A percentile compares a stretch with the other conserved stretches of the same genome.
Conservation (phyloP, 2,888 invertebrate genomes). For the Sepioteuthis lessoniana region DNA sequence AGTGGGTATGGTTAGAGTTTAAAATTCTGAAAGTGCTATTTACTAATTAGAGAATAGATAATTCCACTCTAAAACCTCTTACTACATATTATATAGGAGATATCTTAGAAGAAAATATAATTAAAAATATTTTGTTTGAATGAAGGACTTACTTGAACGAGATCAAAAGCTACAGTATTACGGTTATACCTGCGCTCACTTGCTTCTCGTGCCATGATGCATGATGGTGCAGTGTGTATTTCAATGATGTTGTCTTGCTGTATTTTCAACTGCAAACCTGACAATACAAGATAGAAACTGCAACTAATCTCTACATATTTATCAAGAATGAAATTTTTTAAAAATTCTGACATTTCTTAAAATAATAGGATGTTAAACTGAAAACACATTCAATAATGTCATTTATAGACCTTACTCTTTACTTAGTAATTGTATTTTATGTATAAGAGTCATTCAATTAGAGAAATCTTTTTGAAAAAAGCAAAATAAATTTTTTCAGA, state of each 20-base stretch:
- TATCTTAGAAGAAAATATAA: background rate
- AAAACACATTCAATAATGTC: too few species aligned
- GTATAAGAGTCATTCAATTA: too few species aligned
- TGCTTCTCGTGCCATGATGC: constrained; percentile 64
- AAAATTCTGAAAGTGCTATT: too few species aligned
- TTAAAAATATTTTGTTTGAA: background rate
- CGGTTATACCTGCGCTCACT: constrained; percentile 58
- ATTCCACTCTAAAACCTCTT: too few species aligned
- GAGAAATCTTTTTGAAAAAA: too few species aligned
- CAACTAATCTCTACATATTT: background rate
- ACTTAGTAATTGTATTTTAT: too few species aligned
- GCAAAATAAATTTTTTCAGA: too few species aligned
- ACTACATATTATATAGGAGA: too few species aligned
- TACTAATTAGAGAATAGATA: too few species aligned
- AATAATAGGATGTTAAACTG: too few species aligned
- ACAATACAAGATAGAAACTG: constrained; percentile 45
- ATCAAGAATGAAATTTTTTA: background rate
- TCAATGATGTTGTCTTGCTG: constrained; percentile 55
- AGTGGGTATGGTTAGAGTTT: too few species aligned
- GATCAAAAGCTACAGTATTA: constrained; percentile 58
- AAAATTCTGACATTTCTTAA: background rate
- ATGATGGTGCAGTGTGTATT: constrained; percentile 63
- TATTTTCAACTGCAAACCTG: constrained; percentile 57
- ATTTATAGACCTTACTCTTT: too few species aligned
- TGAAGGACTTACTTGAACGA: constrained; percentile 59